Conservation (phyloP, 2,113 vertebrate genomes). For the Monarcha castaneiventris region DNA sequence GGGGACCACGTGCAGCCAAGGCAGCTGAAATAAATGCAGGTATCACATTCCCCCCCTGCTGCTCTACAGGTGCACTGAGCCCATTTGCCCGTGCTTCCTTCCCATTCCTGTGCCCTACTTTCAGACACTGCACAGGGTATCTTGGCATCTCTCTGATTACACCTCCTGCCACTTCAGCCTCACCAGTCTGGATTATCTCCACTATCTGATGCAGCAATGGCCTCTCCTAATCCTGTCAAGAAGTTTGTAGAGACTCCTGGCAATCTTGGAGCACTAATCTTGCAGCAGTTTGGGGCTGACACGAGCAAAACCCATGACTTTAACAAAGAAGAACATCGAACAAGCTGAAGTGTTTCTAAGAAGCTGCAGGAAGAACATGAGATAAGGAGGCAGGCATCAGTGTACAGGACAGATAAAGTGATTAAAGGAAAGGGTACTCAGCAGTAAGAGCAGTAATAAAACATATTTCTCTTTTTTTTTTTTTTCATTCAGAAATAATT, state of each 20-base stretch:
- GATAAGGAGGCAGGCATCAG: conserved; percentile 30
- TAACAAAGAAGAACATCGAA: background rate
- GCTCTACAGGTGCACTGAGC: background rate
- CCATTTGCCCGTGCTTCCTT: background rate
- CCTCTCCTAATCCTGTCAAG: conserved; percentile 11
- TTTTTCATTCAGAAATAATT: background rate
- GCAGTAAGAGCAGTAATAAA: conserved; percentile 29
- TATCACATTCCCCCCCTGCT: background rate
- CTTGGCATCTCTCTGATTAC: background rate
- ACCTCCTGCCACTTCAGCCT: background rate
- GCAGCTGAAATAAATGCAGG: background rate
- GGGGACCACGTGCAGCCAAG: background rate
- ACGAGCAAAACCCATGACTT: background rate
- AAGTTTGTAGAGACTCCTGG: background rate
- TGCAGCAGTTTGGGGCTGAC: background rate
- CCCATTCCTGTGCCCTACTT: background rate
- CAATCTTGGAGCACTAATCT: background rate
- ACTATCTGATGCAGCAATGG: background rate
- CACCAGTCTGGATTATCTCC: background rate
- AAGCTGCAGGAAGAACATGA: conserved; percentile 26
- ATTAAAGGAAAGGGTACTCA: conserved; percentile 24
- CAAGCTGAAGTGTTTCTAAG: background rate
- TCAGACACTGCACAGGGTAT: background rate
- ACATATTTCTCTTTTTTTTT: background rate
- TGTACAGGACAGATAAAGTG: conserved; percentile 45